Conservation (phyloP, 2,888 invertebrate genomes). For the Drosophila histrio region DNA sequence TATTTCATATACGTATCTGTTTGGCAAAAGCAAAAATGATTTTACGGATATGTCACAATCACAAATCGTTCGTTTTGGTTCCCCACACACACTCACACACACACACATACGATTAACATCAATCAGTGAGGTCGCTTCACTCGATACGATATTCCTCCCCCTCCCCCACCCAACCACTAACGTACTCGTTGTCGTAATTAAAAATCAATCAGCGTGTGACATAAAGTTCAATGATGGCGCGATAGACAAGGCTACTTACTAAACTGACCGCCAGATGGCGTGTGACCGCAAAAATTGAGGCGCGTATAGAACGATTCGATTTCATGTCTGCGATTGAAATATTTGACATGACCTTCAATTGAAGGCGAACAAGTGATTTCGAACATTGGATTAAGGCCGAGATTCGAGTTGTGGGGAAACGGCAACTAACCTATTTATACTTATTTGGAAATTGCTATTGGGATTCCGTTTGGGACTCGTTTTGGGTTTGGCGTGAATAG, state of each 20-base stretch:
- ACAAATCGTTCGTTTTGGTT: conserved; percentile 18
- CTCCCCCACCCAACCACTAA: background rate
- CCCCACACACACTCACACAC: conserved; percentile 43
- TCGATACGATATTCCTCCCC: background rate
- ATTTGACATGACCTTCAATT: conserved; percentile 10
- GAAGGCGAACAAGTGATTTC: conserved; percentile 11
- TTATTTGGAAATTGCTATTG: conserved; percentile 7
- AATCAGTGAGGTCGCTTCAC: conserved; percentile 28
- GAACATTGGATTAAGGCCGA: conserved; percentile 12
- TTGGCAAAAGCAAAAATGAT: conserved; percentile 12
- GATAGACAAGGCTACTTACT: conserved; percentile 9
- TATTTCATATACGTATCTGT: conserved; percentile 8
- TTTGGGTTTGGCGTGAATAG: background rate
- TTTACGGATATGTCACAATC: conserved; percentile 18
- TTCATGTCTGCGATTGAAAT: conserved; percentile 5
- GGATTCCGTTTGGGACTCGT: background rate
- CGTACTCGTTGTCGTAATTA: conserved; percentile 55
- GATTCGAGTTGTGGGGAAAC: background rate
- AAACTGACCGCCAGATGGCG: conserved; percentile 33
- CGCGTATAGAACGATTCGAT: background rate
- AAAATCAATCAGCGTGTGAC: conserved; percentile 73
- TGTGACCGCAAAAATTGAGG: background rate
- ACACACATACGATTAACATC: conserved; percentile 64
- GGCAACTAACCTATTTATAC: background rate
- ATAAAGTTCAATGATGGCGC: conserved; percentile 41